A percentile compares a stretch with the other conserved stretches of the same genome.
These are phyloP conservation scores for Nomada flava DNA, from an alignment of 2,888 invertebrate genomes.

Conservation along the genomic window DNA sequence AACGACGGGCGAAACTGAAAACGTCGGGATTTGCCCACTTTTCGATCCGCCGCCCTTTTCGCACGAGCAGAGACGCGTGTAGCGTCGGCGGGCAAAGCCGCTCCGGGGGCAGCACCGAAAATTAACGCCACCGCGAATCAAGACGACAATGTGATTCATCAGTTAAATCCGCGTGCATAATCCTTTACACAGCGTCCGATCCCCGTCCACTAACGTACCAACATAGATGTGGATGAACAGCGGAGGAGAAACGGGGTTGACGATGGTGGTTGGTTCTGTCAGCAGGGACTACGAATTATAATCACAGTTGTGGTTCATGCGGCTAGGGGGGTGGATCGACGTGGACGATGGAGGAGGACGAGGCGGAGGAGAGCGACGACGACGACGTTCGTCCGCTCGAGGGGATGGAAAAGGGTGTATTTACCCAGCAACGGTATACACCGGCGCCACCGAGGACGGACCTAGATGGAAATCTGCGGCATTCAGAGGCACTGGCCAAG, in stretches of 20 bases:
- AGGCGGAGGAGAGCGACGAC: constrained; percentile 47
- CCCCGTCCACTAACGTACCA: constrained; percentile 63
- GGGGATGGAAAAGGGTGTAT: constrained; percentile 79
- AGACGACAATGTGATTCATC: constrained; percentile 85
- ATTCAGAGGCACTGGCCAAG: constrained; percentile 84
- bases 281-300: constrained; percentile 82
- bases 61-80: background rate
- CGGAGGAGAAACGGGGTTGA: constrained; percentile 50
- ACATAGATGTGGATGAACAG: constrained; percentile 49
- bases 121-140: constrained; percentile 84
- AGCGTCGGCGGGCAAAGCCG: background rate
- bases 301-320: constrained; percentile 84
- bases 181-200: constrained; percentile 82
- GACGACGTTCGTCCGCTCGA: constrained; percentile 69
- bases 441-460: constrained; percentile 72
- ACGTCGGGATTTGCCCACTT: background rate
- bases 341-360: constrained; percentile 43
- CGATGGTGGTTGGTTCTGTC: constrained; percentile 68
- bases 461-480: constrained; percentile 84
- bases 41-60: background rate
- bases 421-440: constrained; percentile 70
- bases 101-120: constrained; percentile 70
- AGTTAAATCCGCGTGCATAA: constrained; percentile 85
- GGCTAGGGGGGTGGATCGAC: constrained; percentile 56
- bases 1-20: background rate